These are phyloP conservation scores for Cydia fagiglandana DNA, from an alignment of 1,140 invertebrate genomes.

Conservation along the genomic window DNA sequence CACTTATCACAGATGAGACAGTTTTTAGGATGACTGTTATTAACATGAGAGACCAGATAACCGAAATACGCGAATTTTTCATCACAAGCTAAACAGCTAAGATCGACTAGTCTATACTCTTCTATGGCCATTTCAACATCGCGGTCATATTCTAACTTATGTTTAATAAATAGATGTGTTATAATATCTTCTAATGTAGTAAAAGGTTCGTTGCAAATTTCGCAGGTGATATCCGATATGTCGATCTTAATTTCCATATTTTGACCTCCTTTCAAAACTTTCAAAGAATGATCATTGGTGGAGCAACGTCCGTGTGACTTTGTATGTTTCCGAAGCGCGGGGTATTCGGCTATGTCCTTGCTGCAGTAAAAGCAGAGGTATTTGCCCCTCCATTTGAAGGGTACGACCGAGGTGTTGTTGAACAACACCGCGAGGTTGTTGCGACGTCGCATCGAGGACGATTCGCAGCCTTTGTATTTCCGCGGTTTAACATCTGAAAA, in stretches of 20 bases:
- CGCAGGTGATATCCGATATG: conserved; percentile 58
- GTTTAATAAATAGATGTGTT: conserved; percentile 58
- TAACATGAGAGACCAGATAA: conserved; percentile 68
- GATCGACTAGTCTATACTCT: conserved; percentile 59
- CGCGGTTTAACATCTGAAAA: conserved; percentile 66
- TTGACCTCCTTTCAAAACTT: conserved; percentile 64
- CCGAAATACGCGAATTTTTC: conserved; percentile 70
- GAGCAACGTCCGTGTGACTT: conserved; percentile 65
- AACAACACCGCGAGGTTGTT: conserved; percentile 67
- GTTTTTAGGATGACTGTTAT: conserved; percentile 67
- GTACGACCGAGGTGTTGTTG: conserved; percentile 70
- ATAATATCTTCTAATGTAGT: conserved; percentile 51
- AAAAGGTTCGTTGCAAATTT: conserved; percentile 59
- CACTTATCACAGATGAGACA: conserved; percentile 68
- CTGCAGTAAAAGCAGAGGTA: conserved; percentile 72
- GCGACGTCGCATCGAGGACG: conserved; percentile 63
- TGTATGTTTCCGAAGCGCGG: conserved; percentile 60
- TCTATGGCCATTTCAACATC: conserved; percentile 67
- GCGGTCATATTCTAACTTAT: conserved; percentile 61
- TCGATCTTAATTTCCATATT: conserved; percentile 75
- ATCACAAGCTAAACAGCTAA: conserved; percentile 56
- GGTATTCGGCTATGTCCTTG: conserved; percentile 59
- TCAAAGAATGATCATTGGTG: conserved; percentile 61
- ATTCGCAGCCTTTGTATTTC: conserved; percentile 62
- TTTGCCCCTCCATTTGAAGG: conserved; percentile 73